Evolutionary conservation across 2,113 vertebrate species (phyloP), one percentile per base, ranked within the genome.

Genomic region (Leuciscus idus): DNA sequence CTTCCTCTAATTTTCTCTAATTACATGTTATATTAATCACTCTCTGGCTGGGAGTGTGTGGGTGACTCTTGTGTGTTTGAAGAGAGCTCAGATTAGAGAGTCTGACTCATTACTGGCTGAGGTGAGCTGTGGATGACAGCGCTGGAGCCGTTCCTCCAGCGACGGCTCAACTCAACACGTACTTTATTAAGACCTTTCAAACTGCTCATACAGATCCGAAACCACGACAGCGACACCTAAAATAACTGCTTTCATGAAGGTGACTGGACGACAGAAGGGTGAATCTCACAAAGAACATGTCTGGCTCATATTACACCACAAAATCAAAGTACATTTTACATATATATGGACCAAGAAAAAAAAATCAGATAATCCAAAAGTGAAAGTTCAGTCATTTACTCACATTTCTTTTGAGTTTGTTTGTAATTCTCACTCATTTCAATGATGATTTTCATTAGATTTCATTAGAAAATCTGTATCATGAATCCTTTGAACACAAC

Each of bases 21-120:
- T 88, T 79, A 85, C 73, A 79, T 83, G 75, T 87, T 76, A 79
- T 83, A 84, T 75, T 88, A 85, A 84, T 88, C 55, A 77, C 76
- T 85, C 55, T 84, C 30, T 30, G 73, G 61, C 59, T 68, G 26
- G 3, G 73, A 28, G 84, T 66, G 48, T 76, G 61, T 66, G 61
- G 43, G 19, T 68, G 84, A 85, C 57, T 80, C 64, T 75, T 55
- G 59, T 43, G 74, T 77, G 46, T 66, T 70, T 79, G 62, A 79
- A 84, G 59, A 12, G 55, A 76, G 39, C 26, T 46, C 33, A 57
- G 68, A 75, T 55, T 52, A 74, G 28, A 39, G 7, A 6, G 68
- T 48, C 39, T 64, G 23, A 85, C 21, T 78, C 84, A 66, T 77
- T 66, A 70, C 55, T 64, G 57, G 11, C 30, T 21, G 76, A 78